Conservation (phyloP, 2,797 vertebrate genomes). For the Ambastaia sidthimunki region DNA sequence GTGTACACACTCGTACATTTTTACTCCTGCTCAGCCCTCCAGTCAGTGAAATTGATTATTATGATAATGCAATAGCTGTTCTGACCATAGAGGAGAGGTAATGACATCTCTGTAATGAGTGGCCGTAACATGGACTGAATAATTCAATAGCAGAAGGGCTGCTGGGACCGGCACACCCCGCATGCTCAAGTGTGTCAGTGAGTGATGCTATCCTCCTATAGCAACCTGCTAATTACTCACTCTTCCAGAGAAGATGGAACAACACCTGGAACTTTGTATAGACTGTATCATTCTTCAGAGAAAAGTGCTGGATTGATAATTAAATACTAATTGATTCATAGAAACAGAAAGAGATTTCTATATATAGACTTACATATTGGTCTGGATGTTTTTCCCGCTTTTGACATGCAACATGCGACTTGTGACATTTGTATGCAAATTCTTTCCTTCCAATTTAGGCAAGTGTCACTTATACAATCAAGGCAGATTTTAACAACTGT, state of each 20-base stretch:
- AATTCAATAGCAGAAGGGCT: conserved; percentile 62
- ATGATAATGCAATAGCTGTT: conserved; percentile 65
- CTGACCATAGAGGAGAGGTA: conserved; percentile 56
- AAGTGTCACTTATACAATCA: too few relatives aligned
- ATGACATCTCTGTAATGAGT: conserved; percentile 72
- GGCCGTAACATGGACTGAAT: conserved; percentile 69
- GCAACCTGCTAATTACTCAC: conserved; percentile 40
- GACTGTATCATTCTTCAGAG: not conserved
- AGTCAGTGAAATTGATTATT: conserved; percentile 65
- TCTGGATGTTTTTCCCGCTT: too few relatives aligned
- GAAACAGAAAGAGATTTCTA: not conserved
- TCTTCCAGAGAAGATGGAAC: conserved; percentile 17
- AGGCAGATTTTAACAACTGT: too few relatives aligned
- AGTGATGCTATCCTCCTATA: conserved; percentile 41
- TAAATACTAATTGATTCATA: not conserved
- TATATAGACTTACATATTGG: not conserved
- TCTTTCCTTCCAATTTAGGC: too few relatives aligned
- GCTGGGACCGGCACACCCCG: conserved; percentile 10
- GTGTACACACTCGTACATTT: not conserved
- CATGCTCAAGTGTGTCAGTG: conserved; percentile 20
- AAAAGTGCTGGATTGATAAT: not conserved
- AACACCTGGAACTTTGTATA: conserved; percentile 7
- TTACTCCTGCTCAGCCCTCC: conserved; percentile 45
- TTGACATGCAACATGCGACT: too few relatives aligned
- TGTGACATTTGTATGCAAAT: too few relatives aligned